Evolutionary conservation across 64 coral and sea anemone genomes (phyloP), one percentile per base, ranked within the genome.

Genomic region (Acropora yongei): DNA sequence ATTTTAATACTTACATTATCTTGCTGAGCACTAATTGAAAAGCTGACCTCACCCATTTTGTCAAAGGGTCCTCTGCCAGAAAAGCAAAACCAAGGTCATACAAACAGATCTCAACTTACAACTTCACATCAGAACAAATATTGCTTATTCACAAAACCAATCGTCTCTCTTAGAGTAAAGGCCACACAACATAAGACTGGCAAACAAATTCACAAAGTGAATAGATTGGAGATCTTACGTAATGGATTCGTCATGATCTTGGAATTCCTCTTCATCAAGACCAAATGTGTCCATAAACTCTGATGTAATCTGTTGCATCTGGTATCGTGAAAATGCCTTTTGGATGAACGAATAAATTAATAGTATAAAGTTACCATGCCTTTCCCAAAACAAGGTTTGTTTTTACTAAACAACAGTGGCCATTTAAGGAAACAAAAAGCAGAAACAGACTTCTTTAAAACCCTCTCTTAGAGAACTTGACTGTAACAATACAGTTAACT

Each of bases 271-370:
- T 90, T 94, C 97, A 87, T 99, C 97, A 46, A 94, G 88, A 18
- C 97, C 97, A 93, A 99, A 96, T 8, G 91, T 99, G 40, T 99
- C 97, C 91, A 99, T 90, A 44, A 99, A 99, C 71, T 96, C 97
- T 86, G 97, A 74, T 75, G 97, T 93, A 86, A 99, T 99, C 87
- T 99, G 97, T 84, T 99, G 97, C 97, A 99, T 93, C 73, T 96
- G 94, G 88, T 99, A 99, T 46, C 96, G 91, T 44, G 94, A 96
- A 77, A 93, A 99, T 61, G 93, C 94, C 97, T 99, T 89, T 60
- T 48, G 43, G 48, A 45, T 44, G 43, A 47, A 87, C n/a, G 7
- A 16, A 30, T 30, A 69, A 75, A 55, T 55, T 7, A 55, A 55
- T 55, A 10, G 10, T 55, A 55, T 55, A 55, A 55, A 55, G 0